Evolutionary conservation across 2,113 vertebrate species (phyloP).

Genomic region (Cardinalis cardinalis): DNA sequence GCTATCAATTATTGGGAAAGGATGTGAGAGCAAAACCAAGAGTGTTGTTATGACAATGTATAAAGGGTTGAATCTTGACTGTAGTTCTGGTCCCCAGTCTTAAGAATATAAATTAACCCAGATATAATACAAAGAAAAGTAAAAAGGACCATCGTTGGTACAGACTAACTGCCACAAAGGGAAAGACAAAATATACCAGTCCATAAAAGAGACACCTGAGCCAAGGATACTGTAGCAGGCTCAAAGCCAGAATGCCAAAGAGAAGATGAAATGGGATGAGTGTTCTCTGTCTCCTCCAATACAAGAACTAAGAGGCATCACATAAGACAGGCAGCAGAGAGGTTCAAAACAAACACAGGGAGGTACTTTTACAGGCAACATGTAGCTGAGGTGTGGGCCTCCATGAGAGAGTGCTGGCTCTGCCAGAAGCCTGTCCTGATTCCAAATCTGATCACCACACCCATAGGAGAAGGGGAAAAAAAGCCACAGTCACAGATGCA

Average conservation of each 20-base stretch:
- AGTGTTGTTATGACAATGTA: neutral
- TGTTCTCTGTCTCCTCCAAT: neutral
- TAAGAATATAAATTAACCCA: neutral
- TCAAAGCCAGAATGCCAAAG: neutral
- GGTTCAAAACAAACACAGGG: neutral
- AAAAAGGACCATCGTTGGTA: neutral
- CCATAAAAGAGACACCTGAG: neutral
- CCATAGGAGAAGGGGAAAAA: neutral
- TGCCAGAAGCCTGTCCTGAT: neutral
- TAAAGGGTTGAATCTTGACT: neutral
- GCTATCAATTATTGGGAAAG: neutral
- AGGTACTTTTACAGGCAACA: neutral
- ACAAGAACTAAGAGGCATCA: neutral
- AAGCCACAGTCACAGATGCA: accelerated
- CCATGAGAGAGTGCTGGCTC: neutral
- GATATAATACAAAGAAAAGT: neutral
- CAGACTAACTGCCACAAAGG: neutral
- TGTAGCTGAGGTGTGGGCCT: neutral
- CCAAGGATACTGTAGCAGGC: neutral
- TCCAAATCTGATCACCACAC: neutral
- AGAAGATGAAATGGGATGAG: neutral
- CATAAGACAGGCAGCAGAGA: neutral
- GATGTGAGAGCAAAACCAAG: neutral
- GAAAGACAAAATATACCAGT: neutral
- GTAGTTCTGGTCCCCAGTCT: neutral